Evolutionary conservation across 2,113 vertebrate species (phyloP), one percentile per base, ranked within the genome.

Genomic region (Chinchilla lanigera): DNA sequence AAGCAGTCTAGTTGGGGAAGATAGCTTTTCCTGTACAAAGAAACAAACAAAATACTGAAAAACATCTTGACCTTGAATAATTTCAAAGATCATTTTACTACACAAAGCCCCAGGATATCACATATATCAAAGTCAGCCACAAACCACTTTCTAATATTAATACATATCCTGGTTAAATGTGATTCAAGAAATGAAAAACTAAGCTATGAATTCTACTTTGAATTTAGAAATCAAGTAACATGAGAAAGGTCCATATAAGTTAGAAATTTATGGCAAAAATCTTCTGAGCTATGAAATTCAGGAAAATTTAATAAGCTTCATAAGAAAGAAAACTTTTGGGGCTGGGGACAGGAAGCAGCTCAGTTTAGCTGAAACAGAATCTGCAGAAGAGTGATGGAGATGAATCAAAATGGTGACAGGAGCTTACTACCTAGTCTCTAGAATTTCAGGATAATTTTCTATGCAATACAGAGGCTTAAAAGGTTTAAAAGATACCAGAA

Each of bases 381-480:
- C 24, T 20, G 14, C 3, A 50, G 58, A 92, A 85, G 58, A 44
- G 56, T 30, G 80, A 91, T 5, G 1, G 47, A 7, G 4, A 44
- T 13, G 22, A 44, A 0, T 17, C 3, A 65, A 86, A 73, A 92
- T 14, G 47, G 14, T 61, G 71, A 38, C 63, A 78, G 85, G 7
- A 24, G 41, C 16, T 54, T 58, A 52, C 63, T 71, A 78, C 17
- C n/a, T 35, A 44, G 54, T 65, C 35, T 26, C 26, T 77, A 30
- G 75, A 77, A 86, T 63, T 93, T 80, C 41, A 47, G 58, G 85
- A 24, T n/a, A 85, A 38, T 22, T 91, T 56, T 94, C 35, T 61
- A 86, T 94, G 83, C 33, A 94, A 63, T 86, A 61, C 63, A 24
- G 52, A 93, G 35, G 44, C 85, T 85, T 0, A 65, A 81, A 91